phyloP scores from a whole-genome alignment of 2,113 vertebrate genomes.

The Ptyas mucosa region DNA sequence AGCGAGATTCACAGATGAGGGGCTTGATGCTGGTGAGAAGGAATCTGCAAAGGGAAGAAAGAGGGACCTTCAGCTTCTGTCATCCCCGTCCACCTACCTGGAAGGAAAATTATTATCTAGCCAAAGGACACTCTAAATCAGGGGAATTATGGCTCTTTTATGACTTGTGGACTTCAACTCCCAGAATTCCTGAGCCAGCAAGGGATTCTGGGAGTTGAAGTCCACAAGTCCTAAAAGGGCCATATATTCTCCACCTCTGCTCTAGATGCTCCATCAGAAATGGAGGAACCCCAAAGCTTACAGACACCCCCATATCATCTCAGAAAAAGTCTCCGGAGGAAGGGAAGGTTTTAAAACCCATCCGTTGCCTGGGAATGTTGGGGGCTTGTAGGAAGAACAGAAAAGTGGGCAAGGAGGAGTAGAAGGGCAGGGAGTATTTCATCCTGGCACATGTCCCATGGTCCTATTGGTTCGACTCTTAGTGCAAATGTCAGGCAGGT shows the following conservation, averaged over 20 bases:
- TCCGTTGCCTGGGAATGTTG: neutral
- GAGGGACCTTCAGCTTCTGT: slow-evolving; percentile 4
- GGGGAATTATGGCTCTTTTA: neutral
- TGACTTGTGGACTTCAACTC: neutral
- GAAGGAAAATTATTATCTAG: neutral
- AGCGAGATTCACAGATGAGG: slow-evolving; percentile 74
- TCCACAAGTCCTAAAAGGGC: neutral
- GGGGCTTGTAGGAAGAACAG: neutral
- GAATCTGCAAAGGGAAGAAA: slow-evolving; percentile 71
- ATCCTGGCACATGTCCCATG: neutral
- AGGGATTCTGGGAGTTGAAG: neutral
- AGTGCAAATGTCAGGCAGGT: neutral
- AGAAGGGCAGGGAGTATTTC: neutral
- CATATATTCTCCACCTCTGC: neutral
- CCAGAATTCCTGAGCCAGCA: neutral
- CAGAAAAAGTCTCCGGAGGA: neutral
- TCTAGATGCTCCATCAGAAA: neutral
- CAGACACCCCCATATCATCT: neutral
- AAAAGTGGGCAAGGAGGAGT: neutral
- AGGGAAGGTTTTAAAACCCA: neutral
- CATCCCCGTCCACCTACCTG: neutral
- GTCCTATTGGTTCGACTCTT: neutral
- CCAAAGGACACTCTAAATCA: neutral
- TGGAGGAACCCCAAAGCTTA: neutral
- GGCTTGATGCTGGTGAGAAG: slow-evolving; percentile 90